Percentiles rank a stretch among this genome's conserved stretches.
Evolutionary conservation across 2,888 invertebrate species (phyloP).

Genomic region (Tridacna crocea): DNA sequence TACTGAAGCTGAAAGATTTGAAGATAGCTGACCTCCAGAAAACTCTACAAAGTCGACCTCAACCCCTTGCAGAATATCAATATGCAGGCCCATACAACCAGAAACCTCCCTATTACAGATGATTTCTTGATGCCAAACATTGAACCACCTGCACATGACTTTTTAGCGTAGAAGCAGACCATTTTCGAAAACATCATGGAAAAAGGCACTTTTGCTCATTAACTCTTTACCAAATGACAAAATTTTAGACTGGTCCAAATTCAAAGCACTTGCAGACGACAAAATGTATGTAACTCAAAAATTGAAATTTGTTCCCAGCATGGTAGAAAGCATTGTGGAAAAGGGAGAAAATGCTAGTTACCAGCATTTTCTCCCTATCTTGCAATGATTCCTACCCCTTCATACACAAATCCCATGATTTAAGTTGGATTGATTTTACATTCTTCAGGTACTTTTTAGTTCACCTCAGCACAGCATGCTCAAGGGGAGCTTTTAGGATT

Average conservation of each 20-base stretch:
- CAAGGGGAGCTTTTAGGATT: no score
- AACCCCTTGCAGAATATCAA: conserved; percentile 1
- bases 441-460: no score
- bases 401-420: no score
- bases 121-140: neutral
- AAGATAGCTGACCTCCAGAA: conserved; percentile 78
- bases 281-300: no score
- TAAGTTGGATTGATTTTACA: no score
- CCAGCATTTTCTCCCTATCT: neutral
- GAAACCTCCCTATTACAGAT: conserved; percentile 19
- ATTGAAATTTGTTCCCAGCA: no score
- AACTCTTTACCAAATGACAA: no score
- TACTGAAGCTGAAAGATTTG: conserved; percentile 81
- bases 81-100: conserved; percentile 12
- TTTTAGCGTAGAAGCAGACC: neutral
- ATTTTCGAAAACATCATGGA: neutral
- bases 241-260: no score
- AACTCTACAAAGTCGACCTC: neutral
- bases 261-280: no score
- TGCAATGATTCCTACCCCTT: neutral
- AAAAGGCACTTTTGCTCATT: neutral
- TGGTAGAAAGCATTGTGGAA: neutral
- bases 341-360: neutral
- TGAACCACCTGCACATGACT: neutral
- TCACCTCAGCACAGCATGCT: no score